phyloP scores from a whole-genome alignment of 2,113 vertebrate species.

The Polypterus bichir region DNA sequence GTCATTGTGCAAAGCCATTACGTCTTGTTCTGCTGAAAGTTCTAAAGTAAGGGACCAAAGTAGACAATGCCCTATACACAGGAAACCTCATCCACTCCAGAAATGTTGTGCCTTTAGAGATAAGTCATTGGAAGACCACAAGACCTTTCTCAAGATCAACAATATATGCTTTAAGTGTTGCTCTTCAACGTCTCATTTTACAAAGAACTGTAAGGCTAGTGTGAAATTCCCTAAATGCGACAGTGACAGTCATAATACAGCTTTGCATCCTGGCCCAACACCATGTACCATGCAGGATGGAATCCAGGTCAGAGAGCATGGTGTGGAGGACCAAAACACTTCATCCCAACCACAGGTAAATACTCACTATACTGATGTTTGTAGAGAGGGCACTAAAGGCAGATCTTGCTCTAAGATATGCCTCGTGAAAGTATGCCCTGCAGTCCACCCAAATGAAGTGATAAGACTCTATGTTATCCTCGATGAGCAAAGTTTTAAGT shows the following conservation, averaged over 20 bases:
- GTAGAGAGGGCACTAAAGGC: constrained; percentile 1
- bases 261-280: constrained; percentile 11
- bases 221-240: constrained; percentile 14
- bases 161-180: constrained; percentile 20
- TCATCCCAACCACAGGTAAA: background rate
- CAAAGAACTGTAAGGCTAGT: constrained; percentile 10
- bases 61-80: constrained; percentile 8
- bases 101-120: constrained; percentile 6
- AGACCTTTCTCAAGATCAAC: constrained; percentile 10
- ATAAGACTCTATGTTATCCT: constrained; percentile 23
- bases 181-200: constrained; percentile 9
- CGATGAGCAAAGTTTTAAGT: constrained; percentile 21
- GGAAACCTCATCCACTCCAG: background rate
- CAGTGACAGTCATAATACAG: constrained; percentile 8
- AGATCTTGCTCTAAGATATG: constrained; percentile 27
- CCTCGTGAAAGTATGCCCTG: constrained; percentile 13
- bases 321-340: constrained; percentile 4
- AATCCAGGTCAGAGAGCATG: constrained; percentile 1
- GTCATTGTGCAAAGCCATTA: too few relatives aligned
- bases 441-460: background rate
- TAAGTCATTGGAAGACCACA: background rate
- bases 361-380: constrained; percentile 16
- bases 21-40: too few relatives aligned
- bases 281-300: background rate
- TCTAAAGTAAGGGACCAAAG: too few relatives aligned